phyloP scores from a whole-genome alignment of 2,888 invertebrate genomes.

The Eudasyphora cyanicolor region DNA sequence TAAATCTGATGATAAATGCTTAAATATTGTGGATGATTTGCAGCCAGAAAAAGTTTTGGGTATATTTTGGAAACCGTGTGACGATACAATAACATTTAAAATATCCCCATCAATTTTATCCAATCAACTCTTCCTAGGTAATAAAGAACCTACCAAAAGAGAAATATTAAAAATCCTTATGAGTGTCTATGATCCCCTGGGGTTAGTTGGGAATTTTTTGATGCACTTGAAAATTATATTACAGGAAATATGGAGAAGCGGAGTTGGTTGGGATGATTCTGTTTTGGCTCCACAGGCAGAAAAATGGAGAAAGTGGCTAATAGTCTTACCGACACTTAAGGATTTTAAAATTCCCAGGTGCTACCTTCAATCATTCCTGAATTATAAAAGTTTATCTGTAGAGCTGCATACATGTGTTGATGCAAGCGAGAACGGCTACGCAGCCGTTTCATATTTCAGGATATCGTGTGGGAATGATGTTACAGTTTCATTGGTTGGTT shows the following conservation, averaged over 20 bases:
- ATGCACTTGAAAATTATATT: constrained; percentile 46
- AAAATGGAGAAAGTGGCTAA: constrained; percentile 15
- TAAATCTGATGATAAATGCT: not conserved
- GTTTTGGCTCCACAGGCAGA: not conserved
- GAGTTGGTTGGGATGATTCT: too few relatives aligned
- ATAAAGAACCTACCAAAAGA: constrained; percentile 43
- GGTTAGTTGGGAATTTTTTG: constrained; percentile 42
- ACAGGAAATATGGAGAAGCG: constrained; percentile 43
- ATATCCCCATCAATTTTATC: constrained; percentile 14
- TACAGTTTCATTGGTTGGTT: not conserved
- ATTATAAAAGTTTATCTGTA: not conserved
- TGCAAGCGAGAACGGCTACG: too few relatives aligned
- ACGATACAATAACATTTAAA: constrained; percentile 17
- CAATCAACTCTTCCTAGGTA: constrained; percentile 10
- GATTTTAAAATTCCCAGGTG: not conserved
- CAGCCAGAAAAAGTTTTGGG: constrained; percentile 26
- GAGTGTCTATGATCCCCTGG: constrained; percentile 49
- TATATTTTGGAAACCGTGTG: not conserved
- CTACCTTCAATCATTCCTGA: not conserved
- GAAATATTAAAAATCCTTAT: constrained; percentile 48
- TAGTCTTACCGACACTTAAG: not conserved
- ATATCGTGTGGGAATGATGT: not conserved
- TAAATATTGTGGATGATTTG: not conserved
- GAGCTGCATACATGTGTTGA: constrained; percentile 2
- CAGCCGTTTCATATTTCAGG: constrained; percentile 12